These are phyloP conservation scores for Labrus mixtus DNA, from an alignment of 2,113 vertebrate species.

Conservation along the genomic window DNA sequence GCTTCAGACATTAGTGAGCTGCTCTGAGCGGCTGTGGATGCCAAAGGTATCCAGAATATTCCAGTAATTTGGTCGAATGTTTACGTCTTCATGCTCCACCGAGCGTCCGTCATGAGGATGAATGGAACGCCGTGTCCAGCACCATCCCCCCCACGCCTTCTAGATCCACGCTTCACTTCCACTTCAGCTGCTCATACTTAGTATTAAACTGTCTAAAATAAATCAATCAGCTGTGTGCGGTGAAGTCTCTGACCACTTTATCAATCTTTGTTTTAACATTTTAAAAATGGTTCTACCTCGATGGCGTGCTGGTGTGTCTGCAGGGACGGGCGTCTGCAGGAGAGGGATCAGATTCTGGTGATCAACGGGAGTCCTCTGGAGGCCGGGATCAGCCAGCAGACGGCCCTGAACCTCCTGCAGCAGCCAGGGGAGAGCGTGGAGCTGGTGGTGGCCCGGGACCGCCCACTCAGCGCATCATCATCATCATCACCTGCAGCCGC, in stretches of 20 bases:
- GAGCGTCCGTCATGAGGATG: no score
- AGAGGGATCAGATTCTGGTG: conserved; percentile 95
- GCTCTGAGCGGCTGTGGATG: no score
- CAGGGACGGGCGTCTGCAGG: conserved; percentile 92
- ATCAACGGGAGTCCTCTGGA: conserved; percentile 92
- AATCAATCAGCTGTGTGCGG: no score
- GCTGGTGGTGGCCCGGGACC: conserved; percentile 90
- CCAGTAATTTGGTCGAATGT: no score
- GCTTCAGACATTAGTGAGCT: no score
- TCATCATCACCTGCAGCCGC: not conserved
- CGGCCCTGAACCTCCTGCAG: conserved; percentile 92
- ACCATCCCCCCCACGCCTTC: no score
- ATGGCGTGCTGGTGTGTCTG: conserved; percentile 6
- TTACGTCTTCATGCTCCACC: no score
- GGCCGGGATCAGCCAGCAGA: conserved; percentile 89
- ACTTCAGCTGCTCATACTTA: not conserved
- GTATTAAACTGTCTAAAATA: no score
- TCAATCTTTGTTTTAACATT: no score
- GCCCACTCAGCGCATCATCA: conserved; percentile 14
- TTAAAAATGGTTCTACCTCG: not conserved
- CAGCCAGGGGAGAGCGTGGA: conserved; percentile 87
- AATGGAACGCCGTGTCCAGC: no score
- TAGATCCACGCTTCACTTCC: no score
- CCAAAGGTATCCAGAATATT: no score
- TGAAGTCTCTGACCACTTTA: not conserved